Base-by-base conservation (phyloP, 2,888 invertebrate species). In the Notodonta ziczac region DNA sequence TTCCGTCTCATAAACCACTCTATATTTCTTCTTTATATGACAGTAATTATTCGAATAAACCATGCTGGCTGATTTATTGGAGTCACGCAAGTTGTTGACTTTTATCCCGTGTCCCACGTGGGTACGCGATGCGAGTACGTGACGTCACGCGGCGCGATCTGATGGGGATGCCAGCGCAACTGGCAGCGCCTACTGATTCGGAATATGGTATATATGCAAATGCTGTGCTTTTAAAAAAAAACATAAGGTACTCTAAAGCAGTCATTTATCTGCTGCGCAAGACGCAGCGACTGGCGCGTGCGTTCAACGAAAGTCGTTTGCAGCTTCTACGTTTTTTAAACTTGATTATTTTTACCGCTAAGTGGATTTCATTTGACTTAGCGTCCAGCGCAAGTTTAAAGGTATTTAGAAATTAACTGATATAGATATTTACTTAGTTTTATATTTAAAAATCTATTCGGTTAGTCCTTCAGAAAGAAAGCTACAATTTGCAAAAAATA, bases 51-150 rank as follows among this genome's bases (percentile, higher is more conserved):
- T 12, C n/a, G 13, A 32, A 35, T 54, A 54, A 51, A 54, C 13
- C 39, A 39, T 39, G 39, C n/a, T 13, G 5, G n/a, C n/a, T 58
- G 59, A 63, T 63, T 63, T 58, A 63, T 60, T 39, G 10, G 39
- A 12, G 51, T 12, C 39, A n/a, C 53, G 57, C 24, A 57, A 56
- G 60, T 60, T 58, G 57, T 63, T 63, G 63, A 63, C 52, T 44
- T 60, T 60, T 63, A 60, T 63, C 50, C 60, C 62, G 24, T 57
- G 57, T 54, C 50, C 48, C 54, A 60, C 42, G 10, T 52, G 52
- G n/a, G 39, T 39, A 39, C 7, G 54, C 35, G 35, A n/a, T 54
- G 39, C 48, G 57, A 57, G 42, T 50, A 58, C 54, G 54, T 58
- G 61, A 61, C 50, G 58, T 58, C 46, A 58, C 42, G 55, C 50